phyloP scores from a whole-genome alignment of 2,888 invertebrate species.

The Himalopsyche japonica region DNA sequence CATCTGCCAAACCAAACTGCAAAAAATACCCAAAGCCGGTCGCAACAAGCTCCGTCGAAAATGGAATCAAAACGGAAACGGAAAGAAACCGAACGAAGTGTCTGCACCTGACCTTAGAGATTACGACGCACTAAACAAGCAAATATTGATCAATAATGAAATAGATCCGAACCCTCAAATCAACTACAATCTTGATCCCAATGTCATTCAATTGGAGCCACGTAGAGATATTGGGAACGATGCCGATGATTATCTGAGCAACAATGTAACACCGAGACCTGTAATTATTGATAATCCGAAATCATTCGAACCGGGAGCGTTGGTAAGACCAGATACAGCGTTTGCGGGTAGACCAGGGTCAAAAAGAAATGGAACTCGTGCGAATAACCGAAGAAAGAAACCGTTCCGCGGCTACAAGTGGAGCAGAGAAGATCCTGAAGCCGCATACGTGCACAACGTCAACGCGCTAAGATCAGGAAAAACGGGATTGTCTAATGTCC shows the following conservation, averaged over 20 bases:
- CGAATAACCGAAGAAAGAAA: slow-evolving; percentile 39
- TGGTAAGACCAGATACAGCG: background rate
- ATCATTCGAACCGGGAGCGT: background rate
- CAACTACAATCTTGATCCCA: slow-evolving; percentile 18
- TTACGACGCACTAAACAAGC: slow-evolving; percentile 49
- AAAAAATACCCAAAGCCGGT: slow-evolving; percentile 55
- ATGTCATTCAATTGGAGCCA: slow-evolving; percentile 37
- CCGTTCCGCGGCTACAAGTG: slow-evolving; percentile 52
- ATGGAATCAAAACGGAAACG: slow-evolving; percentile 55
- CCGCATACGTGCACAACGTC: slow-evolving; percentile 53
- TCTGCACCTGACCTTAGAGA: slow-evolving; percentile 52
- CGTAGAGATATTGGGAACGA: slow-evolving; percentile 51
- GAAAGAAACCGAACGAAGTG: slow-evolving; percentile 58
- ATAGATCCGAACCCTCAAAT: slow-evolving; percentile 19
- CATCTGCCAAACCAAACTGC: slow-evolving; percentile 70
- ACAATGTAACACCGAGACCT: slow-evolving; percentile 5
- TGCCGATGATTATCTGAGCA: slow-evolving; percentile 42
- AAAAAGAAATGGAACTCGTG: slow-evolving; percentile 44
- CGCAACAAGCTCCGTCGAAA: slow-evolving; percentile 55
- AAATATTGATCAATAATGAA: slow-evolving; percentile 8
- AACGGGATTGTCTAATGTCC: slow-evolving; percentile 53
- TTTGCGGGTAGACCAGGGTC: slow-evolving; percentile 26
- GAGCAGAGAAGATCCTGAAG: slow-evolving; percentile 56
- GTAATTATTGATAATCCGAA: slow-evolving; percentile 3
- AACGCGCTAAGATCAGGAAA: slow-evolving; percentile 53